Evolutionary conservation across 1,140 invertebrate genomes (phyloP).

Genomic region (Plectrocnemia conspersa): DNA sequence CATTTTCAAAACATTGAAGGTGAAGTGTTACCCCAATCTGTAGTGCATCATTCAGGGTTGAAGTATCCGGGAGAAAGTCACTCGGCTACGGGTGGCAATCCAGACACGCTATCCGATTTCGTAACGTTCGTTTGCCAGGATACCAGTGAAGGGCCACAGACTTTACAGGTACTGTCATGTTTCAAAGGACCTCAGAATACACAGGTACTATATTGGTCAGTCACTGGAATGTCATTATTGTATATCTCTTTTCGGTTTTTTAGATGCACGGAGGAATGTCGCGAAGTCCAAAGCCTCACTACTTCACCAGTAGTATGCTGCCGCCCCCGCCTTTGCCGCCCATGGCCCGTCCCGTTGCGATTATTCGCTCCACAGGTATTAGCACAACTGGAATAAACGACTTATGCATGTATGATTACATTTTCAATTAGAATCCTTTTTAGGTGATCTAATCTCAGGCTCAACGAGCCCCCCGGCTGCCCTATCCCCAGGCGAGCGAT

Average conservation of each 20-base stretch:
- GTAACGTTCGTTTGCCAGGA: conserved; percentile 96
- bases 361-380: conserved; percentile 85
- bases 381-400: too few relatives aligned
- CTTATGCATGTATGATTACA: too few relatives aligned
- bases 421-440: conserved; percentile 12
- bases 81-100: conserved; percentile 60
- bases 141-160: conserved; percentile 69
- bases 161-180: conserved; percentile 61
- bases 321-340: conserved; percentile 94
- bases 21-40: conserved; percentile 32
- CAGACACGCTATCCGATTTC: conserved; percentile 92
- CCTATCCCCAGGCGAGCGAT: conserved; percentile 42
- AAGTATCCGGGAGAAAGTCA: conserved; percentile 76
- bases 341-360: conserved; percentile 92
- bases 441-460: conserved; percentile 40
- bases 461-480: conserved; percentile 31
- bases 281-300: conserved; percentile 69
- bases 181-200: neutral
- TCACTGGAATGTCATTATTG: neutral
- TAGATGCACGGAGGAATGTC: conserved; percentile 46
- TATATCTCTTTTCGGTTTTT: conserved; percentile 1
- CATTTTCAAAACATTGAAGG: conserved; percentile 30
- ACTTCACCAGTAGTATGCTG: conserved; percentile 84
- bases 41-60: conserved; percentile 32
- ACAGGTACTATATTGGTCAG: neutral